Evolutionary conservation across 2,797 vertebrate genomes (phyloP).

Genomic region (Orestias chungarensis): DNA sequence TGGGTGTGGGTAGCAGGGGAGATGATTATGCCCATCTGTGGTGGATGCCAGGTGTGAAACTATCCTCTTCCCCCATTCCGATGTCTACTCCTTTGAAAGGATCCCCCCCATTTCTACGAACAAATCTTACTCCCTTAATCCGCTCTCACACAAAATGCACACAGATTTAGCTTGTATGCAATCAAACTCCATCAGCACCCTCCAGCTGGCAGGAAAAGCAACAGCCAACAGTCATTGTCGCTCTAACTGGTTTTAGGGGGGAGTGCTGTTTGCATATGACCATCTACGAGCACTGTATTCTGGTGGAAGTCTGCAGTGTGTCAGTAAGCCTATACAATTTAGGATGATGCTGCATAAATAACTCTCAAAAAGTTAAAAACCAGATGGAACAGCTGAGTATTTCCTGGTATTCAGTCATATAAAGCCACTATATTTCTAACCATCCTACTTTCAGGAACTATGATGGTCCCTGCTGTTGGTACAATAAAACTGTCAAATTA

Average conservation of each 20-base stretch:
- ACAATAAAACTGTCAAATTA: too few species aligned
- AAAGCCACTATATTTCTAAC: too few species aligned
- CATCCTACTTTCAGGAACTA: too few species aligned
- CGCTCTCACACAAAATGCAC: conserved; percentile 10
- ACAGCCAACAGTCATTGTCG: conserved; percentile 56
- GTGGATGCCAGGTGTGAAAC: conserved; percentile 80
- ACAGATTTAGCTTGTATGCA: conserved; percentile 37
- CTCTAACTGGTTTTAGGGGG: conserved; percentile 74
- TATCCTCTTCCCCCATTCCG: conserved; percentile 31
- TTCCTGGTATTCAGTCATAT: too few species aligned
- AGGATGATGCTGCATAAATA: background rate
- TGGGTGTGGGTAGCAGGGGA: conserved; percentile 62
- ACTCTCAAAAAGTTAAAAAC: background rate
- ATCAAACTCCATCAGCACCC: conserved; percentile 76
- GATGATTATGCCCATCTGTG: conserved; percentile 85
- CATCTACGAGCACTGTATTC: conserved; percentile 2
- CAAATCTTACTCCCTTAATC: conserved; percentile 4
- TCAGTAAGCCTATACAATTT: conserved; percentile 5
- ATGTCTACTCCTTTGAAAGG: conserved; percentile 54
- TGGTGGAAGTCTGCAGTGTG: background rate
- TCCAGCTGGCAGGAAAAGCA: conserved; percentile 75
- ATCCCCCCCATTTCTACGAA: conserved; percentile 47
- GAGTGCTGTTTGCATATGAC: conserved; percentile 25
- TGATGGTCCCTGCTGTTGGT: too few species aligned
- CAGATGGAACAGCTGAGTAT: too few species aligned